phyloP scores from a whole-genome alignment of 2,113 vertebrate species.

The Zingel zingel region DNA sequence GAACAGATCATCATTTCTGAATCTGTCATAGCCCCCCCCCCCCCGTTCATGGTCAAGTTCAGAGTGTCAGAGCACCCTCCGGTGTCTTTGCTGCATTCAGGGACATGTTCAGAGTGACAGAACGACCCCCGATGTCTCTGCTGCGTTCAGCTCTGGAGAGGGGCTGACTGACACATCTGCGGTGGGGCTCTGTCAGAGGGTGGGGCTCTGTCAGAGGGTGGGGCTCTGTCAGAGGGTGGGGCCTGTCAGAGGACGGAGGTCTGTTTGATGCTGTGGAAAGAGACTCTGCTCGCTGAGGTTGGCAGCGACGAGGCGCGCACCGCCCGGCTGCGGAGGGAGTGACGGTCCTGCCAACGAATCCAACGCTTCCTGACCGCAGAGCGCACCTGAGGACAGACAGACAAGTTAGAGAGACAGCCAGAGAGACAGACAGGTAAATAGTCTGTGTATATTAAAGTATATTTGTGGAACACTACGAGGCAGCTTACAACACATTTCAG shows the following conservation, averaged over 20 bases:
- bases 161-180: no score
- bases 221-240: neutral
- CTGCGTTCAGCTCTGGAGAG: no score
- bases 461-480: neutral
- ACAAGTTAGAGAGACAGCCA: neutral
- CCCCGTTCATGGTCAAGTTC: no score
- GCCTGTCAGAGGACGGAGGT: conserved; percentile 42
- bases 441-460: no score
- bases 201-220: neutral
- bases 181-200: no score
- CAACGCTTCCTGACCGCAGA: conserved; percentile 61
- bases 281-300: conserved; percentile 59
- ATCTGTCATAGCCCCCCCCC: no score
- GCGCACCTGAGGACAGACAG: conserved; percentile 41
- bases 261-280: conserved; percentile 72
- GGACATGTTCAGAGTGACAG: no score
- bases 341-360: conserved; percentile 67
- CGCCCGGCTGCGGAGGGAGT: conserved; percentile 57
- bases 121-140: no score
- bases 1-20: no score
- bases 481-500: no score
- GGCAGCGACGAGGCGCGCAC: conserved; percentile 57
- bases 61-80: no score
- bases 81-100: no score
- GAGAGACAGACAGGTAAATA: neutral